These are phyloP conservation scores for Drosophila fuyamai DNA, from an alignment of 1,140 invertebrate genomes.

Conservation along the genomic window DNA sequence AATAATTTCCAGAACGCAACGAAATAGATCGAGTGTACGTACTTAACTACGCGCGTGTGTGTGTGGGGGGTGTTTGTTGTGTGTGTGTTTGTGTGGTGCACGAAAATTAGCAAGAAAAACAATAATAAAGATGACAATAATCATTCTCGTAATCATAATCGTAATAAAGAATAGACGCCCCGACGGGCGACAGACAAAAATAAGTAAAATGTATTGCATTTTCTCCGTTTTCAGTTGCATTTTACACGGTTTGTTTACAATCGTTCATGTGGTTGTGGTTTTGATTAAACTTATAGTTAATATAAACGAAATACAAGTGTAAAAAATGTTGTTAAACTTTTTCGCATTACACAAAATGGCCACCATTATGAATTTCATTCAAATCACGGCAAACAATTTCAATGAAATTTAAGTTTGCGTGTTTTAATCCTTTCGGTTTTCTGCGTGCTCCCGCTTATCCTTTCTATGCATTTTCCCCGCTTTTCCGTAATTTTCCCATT, in stretches of 20 bases:
- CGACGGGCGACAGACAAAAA: constrained; percentile 41
- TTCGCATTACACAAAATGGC: constrained; percentile 81
- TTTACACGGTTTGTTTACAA: constrained; percentile 37
- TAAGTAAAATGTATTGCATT: constrained; percentile 46
- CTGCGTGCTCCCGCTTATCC: not conserved
- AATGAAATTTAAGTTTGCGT: constrained; percentile 70
- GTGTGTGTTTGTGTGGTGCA: constrained; percentile 50
- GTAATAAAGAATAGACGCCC: constrained; percentile 50
- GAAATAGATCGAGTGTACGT: constrained; percentile 67
- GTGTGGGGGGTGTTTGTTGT: constrained; percentile 24
- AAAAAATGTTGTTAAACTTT: constrained; percentile 74
- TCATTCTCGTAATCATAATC: constrained; percentile 48
- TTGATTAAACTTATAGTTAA: constrained; percentile 71
- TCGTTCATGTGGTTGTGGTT: constrained; percentile 41
- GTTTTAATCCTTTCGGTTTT: constrained; percentile 43
- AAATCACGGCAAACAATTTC: constrained; percentile 84
- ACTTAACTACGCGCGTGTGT: constrained; percentile 44
- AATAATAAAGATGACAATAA: constrained; percentile 58
- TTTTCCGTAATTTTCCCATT: constrained; percentile 12
- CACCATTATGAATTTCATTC: constrained; percentile 85
- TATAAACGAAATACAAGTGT: constrained; percentile 82
- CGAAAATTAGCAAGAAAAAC: constrained; percentile 65
- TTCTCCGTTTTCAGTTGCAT: constrained; percentile 32
- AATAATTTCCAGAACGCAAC: constrained; percentile 83
- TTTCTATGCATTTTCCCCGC: constrained; percentile 15